These are phyloP conservation scores for Protobothrops mucrosquamatus DNA, from an alignment of 2,113 vertebrate species.

Conservation along the genomic window DNA sequence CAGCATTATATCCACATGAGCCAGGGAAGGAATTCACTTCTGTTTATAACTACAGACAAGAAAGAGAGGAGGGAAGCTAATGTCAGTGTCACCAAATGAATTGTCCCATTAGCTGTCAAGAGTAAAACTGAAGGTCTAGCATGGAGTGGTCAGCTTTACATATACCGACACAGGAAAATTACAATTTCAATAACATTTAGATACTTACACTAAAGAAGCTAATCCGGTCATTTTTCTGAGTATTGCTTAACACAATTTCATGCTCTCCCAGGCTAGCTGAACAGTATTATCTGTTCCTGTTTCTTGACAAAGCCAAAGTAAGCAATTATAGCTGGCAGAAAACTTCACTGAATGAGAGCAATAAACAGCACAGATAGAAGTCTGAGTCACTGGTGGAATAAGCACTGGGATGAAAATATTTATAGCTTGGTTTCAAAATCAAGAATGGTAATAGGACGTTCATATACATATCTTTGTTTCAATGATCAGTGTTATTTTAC, in stretches of 20 bases:
- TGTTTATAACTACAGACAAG: constrained; percentile 14
- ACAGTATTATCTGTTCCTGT: constrained; percentile 38
- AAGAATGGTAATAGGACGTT: background rate
- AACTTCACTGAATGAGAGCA: accelerated
- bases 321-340: constrained; percentile 34
- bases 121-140: constrained; percentile 42
- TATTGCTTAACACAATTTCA: constrained; percentile 61
- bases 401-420: background rate
- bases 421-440: accelerated
- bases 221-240: constrained; percentile 56
- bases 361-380: background rate
- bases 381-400: background rate
- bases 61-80: constrained; percentile 19
- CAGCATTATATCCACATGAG: constrained; percentile 11
- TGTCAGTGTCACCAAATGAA: constrained; percentile 59
- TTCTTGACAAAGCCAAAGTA: background rate
- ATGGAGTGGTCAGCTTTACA: constrained; percentile 73
- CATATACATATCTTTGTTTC: accelerated
- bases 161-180: constrained; percentile 74
- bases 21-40: constrained; percentile 44
- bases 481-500: background rate
- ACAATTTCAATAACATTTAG: constrained; percentile 59
- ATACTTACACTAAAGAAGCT: constrained; percentile 59
- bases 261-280: constrained; percentile 48
- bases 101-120: constrained; percentile 72